Base-by-base conservation (phyloP, 2,888 invertebrate genomes). In the Dryobota labecula region DNA sequence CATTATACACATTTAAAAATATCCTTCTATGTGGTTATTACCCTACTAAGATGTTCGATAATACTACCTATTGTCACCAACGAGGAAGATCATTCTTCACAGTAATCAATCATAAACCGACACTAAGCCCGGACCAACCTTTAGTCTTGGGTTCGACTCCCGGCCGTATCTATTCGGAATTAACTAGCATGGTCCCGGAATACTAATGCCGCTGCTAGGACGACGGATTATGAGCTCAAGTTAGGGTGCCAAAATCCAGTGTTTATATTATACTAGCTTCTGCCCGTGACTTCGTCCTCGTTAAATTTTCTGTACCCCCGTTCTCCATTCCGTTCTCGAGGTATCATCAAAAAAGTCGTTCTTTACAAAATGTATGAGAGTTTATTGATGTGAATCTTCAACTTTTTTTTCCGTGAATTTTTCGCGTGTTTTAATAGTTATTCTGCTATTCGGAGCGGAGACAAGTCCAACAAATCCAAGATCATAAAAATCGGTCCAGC, bases 81-180 rank as follows among this genome's bases (percentile, higher is more conserved):
- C 24, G 36, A 30, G 6, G 36, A 33, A 45, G 8, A 38, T 41
- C 33, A 47, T 47, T 27, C n/a, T 33, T 56, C 18, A 20, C 6
- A 54, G 27, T 33, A 76, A 72, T 72, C 72, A 76, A 76, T 68
- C 69, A 72, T 76, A 33, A 41, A 33, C 45, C 38, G 45, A 33
- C n/a, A 54, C 43, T 71, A 75, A 65, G 20, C 43, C 67, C 45
- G 43, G 9, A 13, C 36, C 72, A 56, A 33, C 38, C 45, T 30
- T 45, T 41, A 33, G 68, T 72, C 36, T 45, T n/a, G 67, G 38
- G 68, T 72, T 76, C 33, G 47, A 47, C 33, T 76, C 38, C 53
- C n/a, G 13, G 30, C n/a, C 76, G 38, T 27, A 76, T 41, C 53
- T 30, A 47, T 41, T 18, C 33, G 54, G 72, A 54, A 56, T 76